phyloP scores from a whole-genome alignment of 2,113 vertebrate genomes.

The Oreocharis arfaki region DNA sequence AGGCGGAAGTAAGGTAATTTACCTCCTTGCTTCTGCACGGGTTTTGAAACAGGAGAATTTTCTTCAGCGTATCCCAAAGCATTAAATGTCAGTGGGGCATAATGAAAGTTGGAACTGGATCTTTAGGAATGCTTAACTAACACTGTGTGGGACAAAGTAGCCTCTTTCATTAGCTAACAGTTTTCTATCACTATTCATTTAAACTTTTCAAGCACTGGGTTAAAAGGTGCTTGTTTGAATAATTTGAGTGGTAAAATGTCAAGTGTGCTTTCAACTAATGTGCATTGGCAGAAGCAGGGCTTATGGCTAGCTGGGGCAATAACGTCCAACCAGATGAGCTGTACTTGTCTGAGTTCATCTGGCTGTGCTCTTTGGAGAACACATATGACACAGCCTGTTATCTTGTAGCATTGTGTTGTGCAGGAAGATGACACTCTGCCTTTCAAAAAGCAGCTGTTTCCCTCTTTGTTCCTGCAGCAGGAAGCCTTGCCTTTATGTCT shows the following conservation, averaged over 20 bases:
- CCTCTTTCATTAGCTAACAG: background rate
- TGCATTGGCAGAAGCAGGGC: background rate
- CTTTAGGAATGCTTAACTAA: conserved; percentile 14
- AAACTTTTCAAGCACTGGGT: background rate
- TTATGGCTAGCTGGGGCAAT: background rate
- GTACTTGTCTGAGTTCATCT: background rate
- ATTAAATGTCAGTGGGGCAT: background rate
- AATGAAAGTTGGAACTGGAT: background rate
- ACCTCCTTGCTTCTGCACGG: background rate
- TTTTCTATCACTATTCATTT: background rate
- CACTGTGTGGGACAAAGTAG: background rate
- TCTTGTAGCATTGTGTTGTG: background rate
- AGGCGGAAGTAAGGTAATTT: background rate
- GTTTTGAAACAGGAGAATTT: conserved; percentile 11
- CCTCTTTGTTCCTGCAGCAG: background rate
- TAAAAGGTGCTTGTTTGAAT: background rate
- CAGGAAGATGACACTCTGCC: background rate
- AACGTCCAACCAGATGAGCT: background rate
- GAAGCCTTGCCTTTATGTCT: background rate
- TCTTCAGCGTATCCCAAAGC: background rate
- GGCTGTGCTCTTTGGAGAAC: background rate
- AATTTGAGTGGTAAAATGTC: background rate
- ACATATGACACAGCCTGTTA: background rate
- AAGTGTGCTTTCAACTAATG: background rate
- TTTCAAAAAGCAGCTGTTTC: conserved; percentile 15